Conservation (phyloP, 2,888 invertebrate genomes). For the Aricia artaxerxes region DNA sequence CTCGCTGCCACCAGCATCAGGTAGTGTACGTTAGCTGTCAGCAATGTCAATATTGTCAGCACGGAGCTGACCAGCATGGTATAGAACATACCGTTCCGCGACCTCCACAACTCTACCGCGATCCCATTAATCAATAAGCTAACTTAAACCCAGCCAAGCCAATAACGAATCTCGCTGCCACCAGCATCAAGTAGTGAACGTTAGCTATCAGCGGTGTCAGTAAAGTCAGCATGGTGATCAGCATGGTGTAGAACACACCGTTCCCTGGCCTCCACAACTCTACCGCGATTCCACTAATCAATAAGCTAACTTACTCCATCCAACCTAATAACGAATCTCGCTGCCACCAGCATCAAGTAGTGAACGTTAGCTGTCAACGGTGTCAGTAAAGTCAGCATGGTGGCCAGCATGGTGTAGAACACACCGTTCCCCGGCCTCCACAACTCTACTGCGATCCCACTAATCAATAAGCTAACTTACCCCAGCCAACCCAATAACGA, state of each 20-base stretch:
- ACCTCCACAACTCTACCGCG: constrained; percentile 83
- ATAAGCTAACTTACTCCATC: constrained; percentile 49
- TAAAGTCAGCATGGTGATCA: constrained; percentile 79
- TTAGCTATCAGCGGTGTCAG: constrained; percentile 82
- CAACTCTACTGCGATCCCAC: constrained; percentile 83
- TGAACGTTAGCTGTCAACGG: constrained; percentile 81
- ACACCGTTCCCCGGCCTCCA: constrained; percentile 80
- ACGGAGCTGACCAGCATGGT: constrained; percentile 77
- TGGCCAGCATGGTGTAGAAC: constrained; percentile 77
- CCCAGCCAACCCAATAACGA: constrained; percentile 82
- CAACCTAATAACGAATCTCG: constrained; percentile 82
- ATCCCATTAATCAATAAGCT: constrained; percentile 66
- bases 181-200: constrained; percentile 79
- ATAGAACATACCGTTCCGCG: constrained; percentile 78
- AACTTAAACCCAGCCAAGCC: constrained; percentile 72
- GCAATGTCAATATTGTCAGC: constrained; percentile 82
- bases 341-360: constrained; percentile 78
- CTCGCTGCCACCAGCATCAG: constrained; percentile 79
- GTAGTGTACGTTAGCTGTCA: constrained; percentile 80
- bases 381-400: constrained; percentile 80
- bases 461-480: constrained; percentile 66
- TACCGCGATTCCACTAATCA: constrained; percentile 79
- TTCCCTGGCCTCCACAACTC: constrained; percentile 83
- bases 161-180: constrained; percentile 79
- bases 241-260: constrained; percentile 76